Conservation (phyloP, 2,888 invertebrate species). For the Pseudanteris insignis region DNA sequence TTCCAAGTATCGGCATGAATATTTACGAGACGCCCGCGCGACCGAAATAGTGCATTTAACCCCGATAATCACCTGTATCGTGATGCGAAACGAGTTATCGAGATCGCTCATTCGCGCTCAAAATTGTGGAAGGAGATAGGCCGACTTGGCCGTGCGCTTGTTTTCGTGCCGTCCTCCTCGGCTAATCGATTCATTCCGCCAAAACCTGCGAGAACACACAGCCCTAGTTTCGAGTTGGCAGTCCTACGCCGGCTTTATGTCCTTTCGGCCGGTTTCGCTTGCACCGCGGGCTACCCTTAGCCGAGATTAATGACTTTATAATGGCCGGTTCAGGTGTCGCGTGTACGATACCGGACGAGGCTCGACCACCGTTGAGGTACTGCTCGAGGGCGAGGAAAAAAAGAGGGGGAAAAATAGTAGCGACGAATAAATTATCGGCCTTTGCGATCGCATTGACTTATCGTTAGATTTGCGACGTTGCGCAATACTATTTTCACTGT, state of each 20-base stretch:
- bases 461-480: neutral
- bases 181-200: constrained; percentile 39
- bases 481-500: neutral
- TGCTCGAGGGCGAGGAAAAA: too few species aligned
- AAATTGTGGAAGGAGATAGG: constrained; percentile 28
- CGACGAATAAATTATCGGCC: too few species aligned
- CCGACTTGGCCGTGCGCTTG: constrained; percentile 32
- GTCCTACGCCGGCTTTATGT: constrained; percentile 32
- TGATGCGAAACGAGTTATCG: constrained; percentile 28
- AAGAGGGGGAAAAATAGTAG: too few species aligned
- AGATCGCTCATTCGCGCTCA: constrained; percentile 26
- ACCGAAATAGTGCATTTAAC: constrained; percentile 30
- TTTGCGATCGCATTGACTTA: neutral
- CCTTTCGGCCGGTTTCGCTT: constrained; percentile 32
- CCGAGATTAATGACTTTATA: constrained; percentile 42
- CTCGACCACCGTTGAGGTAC: constrained; percentile 2
- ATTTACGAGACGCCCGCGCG: constrained; percentile 21
- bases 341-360: constrained; percentile 9
- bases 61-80: constrained; percentile 28
- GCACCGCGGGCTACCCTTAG: constrained; percentile 12
- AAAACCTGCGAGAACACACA: constrained; percentile 33
- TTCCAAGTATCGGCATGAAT: constrained; percentile 34
- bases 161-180: constrained; percentile 38
- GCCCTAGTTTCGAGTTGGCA: constrained; percentile 39
- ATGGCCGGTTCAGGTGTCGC: constrained; percentile 35